phyloP scores from a whole-genome alignment of 1,140 invertebrate species.

The Elysia chlorotica region DNA sequence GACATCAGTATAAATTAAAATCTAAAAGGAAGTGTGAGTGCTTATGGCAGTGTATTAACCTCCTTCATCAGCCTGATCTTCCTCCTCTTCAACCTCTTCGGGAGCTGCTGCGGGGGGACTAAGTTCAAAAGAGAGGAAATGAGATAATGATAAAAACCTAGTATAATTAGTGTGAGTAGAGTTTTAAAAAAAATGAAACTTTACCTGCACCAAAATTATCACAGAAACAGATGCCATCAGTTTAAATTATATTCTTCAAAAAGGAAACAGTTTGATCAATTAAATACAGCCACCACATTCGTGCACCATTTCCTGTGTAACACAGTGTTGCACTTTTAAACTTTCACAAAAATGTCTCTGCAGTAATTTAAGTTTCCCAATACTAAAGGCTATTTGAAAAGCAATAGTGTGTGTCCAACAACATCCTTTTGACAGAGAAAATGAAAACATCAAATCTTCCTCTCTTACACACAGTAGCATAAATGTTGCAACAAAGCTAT shows the following conservation, averaged over 20 bases:
- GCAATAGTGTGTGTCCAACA: too few relatives aligned
- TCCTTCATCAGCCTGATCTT: constrained; percentile 16
- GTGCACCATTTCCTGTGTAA: too few relatives aligned
- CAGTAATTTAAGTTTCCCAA: too few relatives aligned
- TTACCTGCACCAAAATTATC: neutral
- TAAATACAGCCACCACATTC: too few relatives aligned
- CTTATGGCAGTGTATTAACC: neutral
- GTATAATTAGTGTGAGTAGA: neutral
- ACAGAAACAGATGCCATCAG: neutral
- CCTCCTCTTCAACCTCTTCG: constrained; percentile 13
- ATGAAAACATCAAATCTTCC: too few relatives aligned
- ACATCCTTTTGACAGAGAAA: too few relatives aligned
- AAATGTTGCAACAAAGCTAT: too few relatives aligned
- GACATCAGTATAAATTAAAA: neutral
- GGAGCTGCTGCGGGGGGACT: constrained; percentile 9
- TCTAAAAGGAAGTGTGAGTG: neutral
- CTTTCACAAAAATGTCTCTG: neutral
- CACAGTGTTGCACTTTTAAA: neutral
- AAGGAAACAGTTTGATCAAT: too few relatives aligned
- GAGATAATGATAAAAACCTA: neutral
- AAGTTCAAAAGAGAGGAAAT: neutral
- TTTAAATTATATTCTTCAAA: neutral
- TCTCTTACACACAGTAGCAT: too few relatives aligned
- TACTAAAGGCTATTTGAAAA: too few relatives aligned
- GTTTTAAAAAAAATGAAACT: neutral